Base-by-base conservation (phyloP, 2,888 invertebrate genomes). In the Lutraria lutraria region DNA sequence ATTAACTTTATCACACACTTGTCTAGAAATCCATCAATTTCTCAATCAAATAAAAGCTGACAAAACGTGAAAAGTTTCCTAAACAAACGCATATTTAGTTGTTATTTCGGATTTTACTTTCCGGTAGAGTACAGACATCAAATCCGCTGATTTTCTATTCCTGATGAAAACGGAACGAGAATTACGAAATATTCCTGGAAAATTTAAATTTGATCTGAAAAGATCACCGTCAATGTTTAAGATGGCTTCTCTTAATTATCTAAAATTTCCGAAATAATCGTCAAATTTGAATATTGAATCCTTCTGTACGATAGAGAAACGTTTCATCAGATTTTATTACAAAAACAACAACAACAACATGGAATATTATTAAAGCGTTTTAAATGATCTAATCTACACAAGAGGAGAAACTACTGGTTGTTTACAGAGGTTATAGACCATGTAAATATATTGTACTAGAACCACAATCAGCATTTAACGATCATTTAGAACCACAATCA, bases 241-340 rank as follows among this genome's bases (percentile, higher is more conserved):
- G 21, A 68, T 68, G 6, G 63, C n/a, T 68, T 68, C 25, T 25
- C n/a, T 68, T 68, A 68, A 68, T 68, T 68, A 68, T 68, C 63
- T 25, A 13, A 25, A 68, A 68, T 68, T 68, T 25, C 63, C n/a
- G 63, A 25, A 25, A 25, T 25, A 68, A 68, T 12, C 25, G 21
- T 4, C n/a, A 13, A 68, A 21, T 68, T 68, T 68, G 63, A 68
- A 68, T 68, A 68, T 4, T 68, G 63, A 68, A 68, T 8, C n/a
- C 25, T 3, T 68, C 43, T 43, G 8, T 43, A 43, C 2, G 43
- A 43, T 8, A 43, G 43, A 43, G 43, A 43, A 43, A 43, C 43
- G 8, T 43, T 43, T 43, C 43, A 43, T 43, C 43, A 43, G 43
- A 43, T 43, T 43, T 43, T 43, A 43, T 43, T 43, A 43, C 43